Evolutionary conservation across 2,113 vertebrate species (phyloP), one percentile per base, ranked within the genome.

Genomic region (Pelobates fuscus): DNA sequence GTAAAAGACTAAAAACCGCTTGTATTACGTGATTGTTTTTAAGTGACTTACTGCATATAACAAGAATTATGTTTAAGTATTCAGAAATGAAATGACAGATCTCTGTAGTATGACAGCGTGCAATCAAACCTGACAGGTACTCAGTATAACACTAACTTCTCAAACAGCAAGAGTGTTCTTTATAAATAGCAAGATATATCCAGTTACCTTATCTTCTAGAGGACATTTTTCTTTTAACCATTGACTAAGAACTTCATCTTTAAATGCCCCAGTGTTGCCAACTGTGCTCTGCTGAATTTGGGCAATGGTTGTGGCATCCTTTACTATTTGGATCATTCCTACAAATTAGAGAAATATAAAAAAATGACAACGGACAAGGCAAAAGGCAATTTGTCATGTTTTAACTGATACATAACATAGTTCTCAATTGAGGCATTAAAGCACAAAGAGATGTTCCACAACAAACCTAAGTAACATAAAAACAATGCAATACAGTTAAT

Each of bases 251-350:
- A 97, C 94, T 83, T 98, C 98, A 49, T 98, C 97, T 81, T 98
- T 98, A 86, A 98, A 98, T 0, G 96, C 97, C 0, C 96, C 96
- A 0, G 96, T 98, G 82, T 98, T 99, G 55, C 97, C 98, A 58
- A 98, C 95, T 0, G 95, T 98, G 30, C 97, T 98, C 83, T 98
- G 96, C 8, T 99, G 97, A 82, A 99, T 99, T 89, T 97, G 97
- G 52, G 97, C 97, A 46, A 99, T 98, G 18, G 97, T 99, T n/a
- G 92, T 96, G 74, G 98, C 96, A 8, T 99, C 95, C 82, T 98
- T 98, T 32, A 99, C 98, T 2, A 98, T 98, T 88, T 99, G 95
- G 0, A 99, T 99, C 95, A 99, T 98, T 71, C 98, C 98, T 99
- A 37, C 2, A 64, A 10, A 70, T 80, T 64, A 23, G 52, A 55